These are phyloP conservation scores for Caenorhabditis sp. DNA, from an alignment of 2,888 invertebrate genomes.

Conservation along the genomic window DNA sequence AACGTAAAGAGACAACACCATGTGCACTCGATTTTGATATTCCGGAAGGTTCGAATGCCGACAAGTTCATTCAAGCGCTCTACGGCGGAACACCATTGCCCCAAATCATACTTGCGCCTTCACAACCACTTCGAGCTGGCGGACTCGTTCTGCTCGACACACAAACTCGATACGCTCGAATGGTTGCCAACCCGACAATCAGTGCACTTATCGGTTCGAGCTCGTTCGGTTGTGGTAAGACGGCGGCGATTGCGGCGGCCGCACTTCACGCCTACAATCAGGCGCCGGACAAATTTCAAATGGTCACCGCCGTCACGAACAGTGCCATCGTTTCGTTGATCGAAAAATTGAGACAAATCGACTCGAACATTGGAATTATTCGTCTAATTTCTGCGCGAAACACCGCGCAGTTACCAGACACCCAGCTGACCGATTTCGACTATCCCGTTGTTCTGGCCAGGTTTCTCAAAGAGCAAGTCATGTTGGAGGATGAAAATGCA, in stretches of 20 bases:
- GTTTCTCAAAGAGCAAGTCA: not conserved
- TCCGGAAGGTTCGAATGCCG: not conserved
- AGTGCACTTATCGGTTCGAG: not conserved
- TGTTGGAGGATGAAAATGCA: not conserved
- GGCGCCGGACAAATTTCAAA: not conserved
- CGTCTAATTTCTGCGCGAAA: not conserved
- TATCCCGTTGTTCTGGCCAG: not conserved
- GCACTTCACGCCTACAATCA: not conserved
- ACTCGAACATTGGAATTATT: not conserved
- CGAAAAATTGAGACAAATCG: not conserved
- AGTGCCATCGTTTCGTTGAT: not conserved
- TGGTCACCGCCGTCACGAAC: not conserved
- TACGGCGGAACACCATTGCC: not conserved
- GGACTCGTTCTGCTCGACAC: not conserved
- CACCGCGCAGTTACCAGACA: not conserved
- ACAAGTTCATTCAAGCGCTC: not conserved
- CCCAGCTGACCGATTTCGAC: not conserved
- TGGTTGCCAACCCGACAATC: not conserved
- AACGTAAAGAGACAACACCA: not conserved
- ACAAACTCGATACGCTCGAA: not conserved
- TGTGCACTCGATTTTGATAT: not conserved
- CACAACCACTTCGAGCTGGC: not conserved
- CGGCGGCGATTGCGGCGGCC: not conserved
- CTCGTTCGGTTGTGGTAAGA: constrained; percentile 1
- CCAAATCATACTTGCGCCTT: not conserved